Evolutionary conservation across 2,888 invertebrate species (phyloP), one percentile per base, ranked within the genome.

Genomic region (Lysandra bellargus): DNA sequence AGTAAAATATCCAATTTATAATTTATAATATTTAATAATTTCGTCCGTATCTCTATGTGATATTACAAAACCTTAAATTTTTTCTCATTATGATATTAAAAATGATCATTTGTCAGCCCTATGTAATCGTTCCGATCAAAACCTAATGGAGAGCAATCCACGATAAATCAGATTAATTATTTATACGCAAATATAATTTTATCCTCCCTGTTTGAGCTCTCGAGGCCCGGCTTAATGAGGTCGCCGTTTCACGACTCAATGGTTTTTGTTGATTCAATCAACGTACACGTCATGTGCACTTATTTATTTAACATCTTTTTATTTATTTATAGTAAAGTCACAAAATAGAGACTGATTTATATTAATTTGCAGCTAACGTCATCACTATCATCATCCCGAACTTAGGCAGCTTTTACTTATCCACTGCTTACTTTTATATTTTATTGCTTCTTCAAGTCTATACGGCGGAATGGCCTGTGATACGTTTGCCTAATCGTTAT

Each of bases 161-260:
- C 53, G 49, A 75, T 75, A 75, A 75, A 75, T 75, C 75, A 30
- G 75, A 75, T 75, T 75, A 75, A 75, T 75, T 75, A 75, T 75
- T 75, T 75, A 53, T 30, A 53, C 75, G 30, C 75, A n/a, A 69
- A 69, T 40, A 30, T 75, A 75, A 75, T 75, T 75, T 53, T 75
- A 30, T 69, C 33, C 30, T 69, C 64, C 64, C 64, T 69, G 12
- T 53, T 75, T 53, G 75, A 23, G 75, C 73, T 37, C 30, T 30
- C 74, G 49, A n/a, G 74, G 14, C 40, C 7, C 73, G n/a, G 53
- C 49, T 53, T 75, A 75, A 75, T 53, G 75, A 75, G 49, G 49
- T 23, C 49, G 23, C 30, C 14, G 53, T 40, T 17, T 73, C n/a
- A 49, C 49, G 30, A 49, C 17, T 75, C 49, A 49, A 49, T 75